phyloP scores from a whole-genome alignment of 2,113 vertebrate species.

The Odontophorus gujanensis region DNA sequence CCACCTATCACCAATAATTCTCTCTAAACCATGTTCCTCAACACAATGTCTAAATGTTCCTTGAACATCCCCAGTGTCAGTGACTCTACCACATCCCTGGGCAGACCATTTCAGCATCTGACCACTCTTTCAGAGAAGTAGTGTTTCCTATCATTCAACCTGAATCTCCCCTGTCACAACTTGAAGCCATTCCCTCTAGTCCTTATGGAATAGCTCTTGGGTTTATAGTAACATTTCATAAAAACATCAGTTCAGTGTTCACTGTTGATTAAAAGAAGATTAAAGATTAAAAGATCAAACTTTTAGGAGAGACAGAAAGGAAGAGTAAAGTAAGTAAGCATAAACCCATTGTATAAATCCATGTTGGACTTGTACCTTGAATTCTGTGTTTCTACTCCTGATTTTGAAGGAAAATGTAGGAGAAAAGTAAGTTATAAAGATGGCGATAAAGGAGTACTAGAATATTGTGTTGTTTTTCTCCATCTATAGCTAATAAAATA shows the following conservation, averaged over 20 bases:
- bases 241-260: not conserved
- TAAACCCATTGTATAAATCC: not conserved
- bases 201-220: not conserved
- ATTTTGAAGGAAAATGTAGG: not conserved
- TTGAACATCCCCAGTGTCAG: no score
- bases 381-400: not conserved
- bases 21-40: no score
- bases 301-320: not conserved
- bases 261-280: not conserved
- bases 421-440: not conserved
- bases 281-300: not conserved
- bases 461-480: not conserved
- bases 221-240: not conserved
- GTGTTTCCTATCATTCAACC: no score
- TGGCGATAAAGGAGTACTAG: not conserved
- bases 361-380: not conserved
- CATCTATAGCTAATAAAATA: not conserved
- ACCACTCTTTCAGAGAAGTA: no score
- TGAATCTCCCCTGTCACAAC: no score
- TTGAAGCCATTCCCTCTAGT: no score
- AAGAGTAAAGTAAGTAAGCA: not conserved
- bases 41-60: no score
- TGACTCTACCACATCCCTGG: no score
- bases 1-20: no score
- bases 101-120: no score